Conservation (phyloP, 37 sponge, comb jelly and placozoan species). For the Bolinopsis microptera region DNA sequence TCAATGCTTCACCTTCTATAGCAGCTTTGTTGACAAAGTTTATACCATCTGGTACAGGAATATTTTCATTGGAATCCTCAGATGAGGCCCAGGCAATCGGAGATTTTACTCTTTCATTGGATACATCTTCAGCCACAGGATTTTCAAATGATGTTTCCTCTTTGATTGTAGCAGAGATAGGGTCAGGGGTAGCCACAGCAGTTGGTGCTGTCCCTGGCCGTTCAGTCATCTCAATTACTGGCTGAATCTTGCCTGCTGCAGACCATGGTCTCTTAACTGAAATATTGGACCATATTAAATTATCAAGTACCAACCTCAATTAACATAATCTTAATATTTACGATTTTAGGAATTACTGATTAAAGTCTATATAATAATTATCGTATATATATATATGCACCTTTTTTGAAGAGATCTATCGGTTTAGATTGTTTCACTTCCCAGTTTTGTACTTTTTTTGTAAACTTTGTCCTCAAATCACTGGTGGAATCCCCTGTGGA, state of each 20-base stretch:
- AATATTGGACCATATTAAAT: too few species aligned
- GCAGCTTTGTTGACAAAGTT: conserved; percentile 17
- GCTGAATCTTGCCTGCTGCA: background rate
- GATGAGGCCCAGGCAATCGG: conserved; percentile 10
- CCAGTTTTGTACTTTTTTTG: background rate
- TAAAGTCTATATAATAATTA: background rate
- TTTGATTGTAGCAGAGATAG: background rate
- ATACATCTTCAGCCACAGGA: conserved; percentile 9
- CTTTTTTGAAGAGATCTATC: conserved; percentile 22
- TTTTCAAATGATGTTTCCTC: background rate
- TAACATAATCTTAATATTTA: background rate
- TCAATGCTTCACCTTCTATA: background rate
- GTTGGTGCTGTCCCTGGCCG: background rate
- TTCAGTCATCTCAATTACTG: conserved; percentile 22
- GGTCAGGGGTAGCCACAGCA: background rate
- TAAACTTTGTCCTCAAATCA: background rate
- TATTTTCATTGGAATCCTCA: background rate
- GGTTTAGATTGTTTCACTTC: conserved; percentile 26
- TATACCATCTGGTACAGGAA: background rate
- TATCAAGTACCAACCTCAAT: too few species aligned
- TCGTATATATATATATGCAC: background rate
- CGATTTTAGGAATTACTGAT: background rate
- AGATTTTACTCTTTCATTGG: background rate
- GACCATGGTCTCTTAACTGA: background rate
- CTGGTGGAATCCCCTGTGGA: background rate